A percentile compares a stretch with the other conserved stretches of the same genome.
These are phyloP conservation scores for Pavo muticus DNA, from an alignment of 2,113 vertebrate species.

Conservation along the genomic window DNA sequence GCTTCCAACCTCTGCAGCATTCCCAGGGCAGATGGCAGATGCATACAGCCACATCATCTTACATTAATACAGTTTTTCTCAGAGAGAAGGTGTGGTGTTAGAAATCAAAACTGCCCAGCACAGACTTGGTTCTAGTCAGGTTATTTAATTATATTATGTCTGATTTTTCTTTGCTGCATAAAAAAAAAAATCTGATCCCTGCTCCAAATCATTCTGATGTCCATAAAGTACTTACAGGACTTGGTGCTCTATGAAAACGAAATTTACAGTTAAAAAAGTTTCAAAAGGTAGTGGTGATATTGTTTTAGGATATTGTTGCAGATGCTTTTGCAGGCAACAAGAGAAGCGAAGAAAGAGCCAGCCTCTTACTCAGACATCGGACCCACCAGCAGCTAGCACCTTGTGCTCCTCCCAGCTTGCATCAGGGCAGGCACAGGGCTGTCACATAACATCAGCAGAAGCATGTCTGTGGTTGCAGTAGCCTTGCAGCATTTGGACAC, in stretches of 20 bases:
- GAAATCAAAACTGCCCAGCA: neutral
- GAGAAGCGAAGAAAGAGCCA: neutral
- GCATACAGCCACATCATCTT: neutral
- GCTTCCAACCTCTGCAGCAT: neutral
- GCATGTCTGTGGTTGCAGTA: neutral
- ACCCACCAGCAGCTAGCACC: rapidly evolving
- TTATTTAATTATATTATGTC: neutral
- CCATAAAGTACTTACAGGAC: neutral
- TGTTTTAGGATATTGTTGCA: neutral
- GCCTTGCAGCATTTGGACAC: neutral
- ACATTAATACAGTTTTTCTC: neutral
- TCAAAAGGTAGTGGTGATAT: neutral
- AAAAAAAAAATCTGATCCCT: neutral
- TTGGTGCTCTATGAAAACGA: neutral
- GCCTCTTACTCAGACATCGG: neutral
- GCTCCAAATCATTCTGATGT: neutral
- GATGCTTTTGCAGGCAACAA: neutral
- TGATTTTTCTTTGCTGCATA: neutral
- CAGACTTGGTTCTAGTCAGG: neutral
- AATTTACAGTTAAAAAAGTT: neutral
- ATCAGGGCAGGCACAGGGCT: neutral
- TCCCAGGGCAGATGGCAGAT: neutral
- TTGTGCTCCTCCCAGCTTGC: neutral
- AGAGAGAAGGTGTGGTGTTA: neutral
- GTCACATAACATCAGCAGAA: neutral